Conservation (phyloP, 2,797 vertebrate species). For the Kryptopterus vitreolus region DNA sequence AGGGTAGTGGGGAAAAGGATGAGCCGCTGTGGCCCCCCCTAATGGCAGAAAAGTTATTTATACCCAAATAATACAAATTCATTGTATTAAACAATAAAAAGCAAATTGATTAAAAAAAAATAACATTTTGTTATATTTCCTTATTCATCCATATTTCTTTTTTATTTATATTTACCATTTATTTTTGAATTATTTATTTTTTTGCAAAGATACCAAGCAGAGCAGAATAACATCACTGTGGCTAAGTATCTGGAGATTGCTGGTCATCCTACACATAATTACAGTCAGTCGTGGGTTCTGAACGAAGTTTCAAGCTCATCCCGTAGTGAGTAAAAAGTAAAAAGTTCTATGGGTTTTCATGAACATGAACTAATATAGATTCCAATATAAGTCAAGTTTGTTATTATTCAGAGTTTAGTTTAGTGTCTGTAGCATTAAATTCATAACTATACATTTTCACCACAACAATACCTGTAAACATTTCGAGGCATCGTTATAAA, state of each 20-base stretch:
- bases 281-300: conserved; percentile 35
- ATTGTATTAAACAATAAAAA: too few relatives aligned
- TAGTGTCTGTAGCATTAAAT: neutral
- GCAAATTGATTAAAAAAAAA: too few relatives aligned
- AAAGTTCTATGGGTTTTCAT: neutral
- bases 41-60: too few relatives aligned
- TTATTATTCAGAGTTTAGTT: neutral
- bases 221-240: conserved; percentile 58
- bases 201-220: conserved; percentile 55
- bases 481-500: too few relatives aligned
- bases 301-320: conserved; percentile 45
- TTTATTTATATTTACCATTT: too few relatives aligned
- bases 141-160: neutral
- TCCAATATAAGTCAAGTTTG: too few relatives aligned
- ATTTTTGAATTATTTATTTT: too few relatives aligned
- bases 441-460: neutral
- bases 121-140: too few relatives aligned
- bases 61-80: too few relatives aligned
- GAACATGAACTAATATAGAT: neutral
- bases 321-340: conserved; percentile 47
- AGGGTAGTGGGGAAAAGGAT: too few relatives aligned
- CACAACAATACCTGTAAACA: too few relatives aligned
- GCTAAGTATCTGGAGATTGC: conserved; percentile 47
- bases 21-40: too few relatives aligned
- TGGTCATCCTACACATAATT: conserved; percentile 13